Conservation (phyloP, 2,888 invertebrate genomes). For the Morpho achilles region DNA sequence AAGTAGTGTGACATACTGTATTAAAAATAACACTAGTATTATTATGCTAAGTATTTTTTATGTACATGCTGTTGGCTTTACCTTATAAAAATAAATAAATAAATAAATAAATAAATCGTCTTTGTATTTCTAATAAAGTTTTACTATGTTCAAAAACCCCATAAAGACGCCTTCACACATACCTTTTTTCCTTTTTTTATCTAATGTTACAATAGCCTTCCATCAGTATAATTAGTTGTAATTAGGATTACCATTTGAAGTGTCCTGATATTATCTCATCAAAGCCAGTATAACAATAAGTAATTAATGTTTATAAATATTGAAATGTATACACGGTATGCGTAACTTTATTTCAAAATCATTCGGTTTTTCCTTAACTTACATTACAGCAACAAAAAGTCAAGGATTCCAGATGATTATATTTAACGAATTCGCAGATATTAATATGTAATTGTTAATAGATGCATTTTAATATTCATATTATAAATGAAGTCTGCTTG, state of each 20-base stretch:
- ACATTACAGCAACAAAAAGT: background rate
- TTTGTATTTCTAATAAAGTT: too few species aligned
- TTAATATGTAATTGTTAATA: background rate
- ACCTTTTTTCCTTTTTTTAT: too few species aligned
- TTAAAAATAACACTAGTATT: too few species aligned
- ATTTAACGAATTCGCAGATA: background rate
- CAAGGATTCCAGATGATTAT: background rate
- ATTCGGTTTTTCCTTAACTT: slow-evolving; percentile 11
- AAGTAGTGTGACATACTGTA: too few species aligned
- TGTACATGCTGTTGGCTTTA: too few species aligned
- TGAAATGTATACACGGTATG: slow-evolving; percentile 1
- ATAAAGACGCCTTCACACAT: too few species aligned
- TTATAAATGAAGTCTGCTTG: background rate
- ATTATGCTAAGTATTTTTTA: too few species aligned
- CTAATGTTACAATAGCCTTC: background rate
- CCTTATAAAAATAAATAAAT: too few species aligned
- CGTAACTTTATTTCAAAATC: slow-evolving; percentile 7
- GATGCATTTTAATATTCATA: background rate
- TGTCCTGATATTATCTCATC: too few species aligned
- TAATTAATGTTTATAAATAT: slow-evolving; percentile 1
- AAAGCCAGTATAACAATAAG: background rate
- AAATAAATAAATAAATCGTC: too few species aligned
- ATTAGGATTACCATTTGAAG: too few species aligned
- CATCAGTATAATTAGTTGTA: background rate
- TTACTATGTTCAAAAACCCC: too few species aligned